Percentiles rank a stretch among this genome's conserved stretches.
phyloP scores from a whole-genome alignment of 2,113 vertebrate genomes.

The Hiodon tergisus region DNA sequence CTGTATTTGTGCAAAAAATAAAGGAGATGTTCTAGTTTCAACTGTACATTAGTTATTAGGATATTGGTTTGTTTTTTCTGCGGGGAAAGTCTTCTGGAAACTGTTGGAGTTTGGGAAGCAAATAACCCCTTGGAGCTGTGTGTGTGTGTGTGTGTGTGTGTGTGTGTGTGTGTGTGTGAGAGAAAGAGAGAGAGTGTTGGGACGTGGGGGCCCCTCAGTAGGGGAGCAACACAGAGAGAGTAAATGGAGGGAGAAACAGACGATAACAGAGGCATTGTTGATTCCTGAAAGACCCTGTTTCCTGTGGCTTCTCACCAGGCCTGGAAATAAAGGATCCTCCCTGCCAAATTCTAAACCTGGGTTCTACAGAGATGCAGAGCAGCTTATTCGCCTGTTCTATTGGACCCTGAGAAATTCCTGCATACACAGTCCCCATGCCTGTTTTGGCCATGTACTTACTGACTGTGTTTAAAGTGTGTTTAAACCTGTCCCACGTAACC shows the following conservation, averaged over 20 bases:
- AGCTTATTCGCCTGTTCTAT: not conserved
- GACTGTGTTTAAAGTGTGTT: too few species aligned
- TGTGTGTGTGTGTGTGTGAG: slow-evolving; percentile 18
- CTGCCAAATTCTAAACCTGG: not conserved
- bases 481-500: not conserved
- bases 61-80: not conserved
- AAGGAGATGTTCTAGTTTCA: not conserved
- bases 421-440: not conserved
- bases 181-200: not conserved
- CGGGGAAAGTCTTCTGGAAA: not conserved
- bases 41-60: not conserved
- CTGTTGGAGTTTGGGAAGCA: not conserved
- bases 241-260: slow-evolving; percentile 9
- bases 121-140: not conserved
- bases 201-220: not conserved
- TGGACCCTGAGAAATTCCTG: not conserved
- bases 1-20: too few species aligned
- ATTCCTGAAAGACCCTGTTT: slow-evolving; percentile 16
- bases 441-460: not conserved
- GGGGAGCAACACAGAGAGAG: not conserved
- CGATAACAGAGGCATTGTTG: slow-evolving; percentile 11
- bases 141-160: slow-evolving; percentile 2
- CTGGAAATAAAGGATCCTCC: not conserved
- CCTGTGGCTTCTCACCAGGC: slow-evolving; percentile 1
- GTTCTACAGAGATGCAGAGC: slow-evolving; percentile 1